phyloP scores from a whole-genome alignment of 2,888 invertebrate species.

The Phaedon cochleariae region DNA sequence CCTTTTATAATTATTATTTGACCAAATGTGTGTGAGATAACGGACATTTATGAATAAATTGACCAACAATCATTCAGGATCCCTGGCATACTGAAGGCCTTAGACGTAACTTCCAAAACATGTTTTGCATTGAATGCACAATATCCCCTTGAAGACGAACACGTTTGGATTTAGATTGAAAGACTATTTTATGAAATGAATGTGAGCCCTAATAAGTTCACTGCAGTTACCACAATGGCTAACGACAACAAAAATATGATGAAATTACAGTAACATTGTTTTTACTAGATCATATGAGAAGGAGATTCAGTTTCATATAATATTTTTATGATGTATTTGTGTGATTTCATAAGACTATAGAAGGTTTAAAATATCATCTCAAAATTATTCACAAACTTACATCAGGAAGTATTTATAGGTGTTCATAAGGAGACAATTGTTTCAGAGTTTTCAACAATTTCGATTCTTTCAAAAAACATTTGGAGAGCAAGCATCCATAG shows the following conservation, averaged over 20 bases:
- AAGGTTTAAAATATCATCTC: neutral
- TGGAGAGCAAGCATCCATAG: neutral
- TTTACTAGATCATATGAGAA: too few species aligned
- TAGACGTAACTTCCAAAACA: slow-evolving; percentile 1
- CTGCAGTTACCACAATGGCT: neutral
- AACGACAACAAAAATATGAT: neutral
- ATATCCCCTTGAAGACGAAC: neutral
- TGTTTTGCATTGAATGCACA: slow-evolving; percentile 2
- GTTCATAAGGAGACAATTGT: neutral
- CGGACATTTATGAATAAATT: neutral
- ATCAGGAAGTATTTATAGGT: neutral
- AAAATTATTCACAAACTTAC: neutral
- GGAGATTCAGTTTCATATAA: neutral
- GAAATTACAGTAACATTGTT: neutral
- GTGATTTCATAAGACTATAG: neutral
- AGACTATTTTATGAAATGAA: neutral
- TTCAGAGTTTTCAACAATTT: neutral
- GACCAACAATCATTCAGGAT: neutral
- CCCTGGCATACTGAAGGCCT: slow-evolving; percentile 1
- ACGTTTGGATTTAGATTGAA: slow-evolving; percentile 7
- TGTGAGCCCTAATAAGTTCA: slow-evolving; percentile 1
- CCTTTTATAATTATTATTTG: neutral
- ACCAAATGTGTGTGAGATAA: neutral
- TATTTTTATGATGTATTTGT: neutral
- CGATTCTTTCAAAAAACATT: neutral